phyloP scores from a whole-genome alignment of 2,888 invertebrate species.

The Drosophila rellima region DNA sequence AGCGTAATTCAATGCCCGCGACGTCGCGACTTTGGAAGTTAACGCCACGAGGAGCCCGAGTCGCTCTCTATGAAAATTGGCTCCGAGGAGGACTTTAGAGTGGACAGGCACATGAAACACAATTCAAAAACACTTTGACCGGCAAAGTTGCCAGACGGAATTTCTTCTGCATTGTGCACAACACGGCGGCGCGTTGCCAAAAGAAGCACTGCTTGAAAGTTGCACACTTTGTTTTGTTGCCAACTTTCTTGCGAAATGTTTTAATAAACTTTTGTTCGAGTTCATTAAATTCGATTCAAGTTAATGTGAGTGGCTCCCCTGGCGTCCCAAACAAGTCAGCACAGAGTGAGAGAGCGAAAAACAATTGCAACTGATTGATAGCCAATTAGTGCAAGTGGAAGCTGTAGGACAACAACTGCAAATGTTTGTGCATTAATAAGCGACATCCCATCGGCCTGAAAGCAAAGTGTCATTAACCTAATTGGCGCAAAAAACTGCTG shows the following conservation, averaged over 20 bases:
- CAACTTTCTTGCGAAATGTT: constrained; percentile 69
- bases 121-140: constrained; percentile 84
- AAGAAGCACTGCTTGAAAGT: constrained; percentile 23
- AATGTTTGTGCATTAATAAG: constrained; percentile 66
- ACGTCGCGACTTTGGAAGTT: constrained; percentile 38
- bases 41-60: constrained; percentile 48
- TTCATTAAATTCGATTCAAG: constrained; percentile 78
- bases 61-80: constrained; percentile 75
- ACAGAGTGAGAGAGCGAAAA: constrained; percentile 22
- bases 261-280: constrained; percentile 75
- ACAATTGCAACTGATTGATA: constrained; percentile 70
- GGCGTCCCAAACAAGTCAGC: constrained; percentile 17
- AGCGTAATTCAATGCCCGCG: constrained; percentile 75
- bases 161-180: constrained; percentile 73
- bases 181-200: constrained; percentile 31
- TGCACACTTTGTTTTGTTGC: constrained; percentile 58
- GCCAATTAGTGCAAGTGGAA: constrained; percentile 68
- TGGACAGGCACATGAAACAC: constrained; percentile 81
- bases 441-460: constrained; percentile 52
- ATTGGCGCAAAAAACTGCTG: constrained; percentile 64
- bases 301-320: constrained; percentile 46
- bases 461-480: constrained; percentile 79
- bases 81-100: constrained; percentile 73
- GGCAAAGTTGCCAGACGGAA: constrained; percentile 84
- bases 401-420: constrained; percentile 36